phyloP scores from a whole-genome alignment of 2,888 invertebrate species.

The Pachliopta kotzebuea region DNA sequence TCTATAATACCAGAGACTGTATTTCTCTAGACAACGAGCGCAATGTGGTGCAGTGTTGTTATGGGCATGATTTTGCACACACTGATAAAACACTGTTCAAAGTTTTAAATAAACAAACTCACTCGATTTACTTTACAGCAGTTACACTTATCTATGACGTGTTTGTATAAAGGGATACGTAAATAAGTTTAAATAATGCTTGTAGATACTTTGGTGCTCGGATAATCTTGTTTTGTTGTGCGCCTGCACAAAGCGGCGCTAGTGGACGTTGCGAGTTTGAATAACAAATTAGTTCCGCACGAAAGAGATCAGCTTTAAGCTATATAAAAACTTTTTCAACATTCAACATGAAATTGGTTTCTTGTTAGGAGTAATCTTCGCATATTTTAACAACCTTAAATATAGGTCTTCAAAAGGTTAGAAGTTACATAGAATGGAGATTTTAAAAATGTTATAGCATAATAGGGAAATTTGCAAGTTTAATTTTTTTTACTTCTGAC shows the following conservation, averaged over 20 bases:
- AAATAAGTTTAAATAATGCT: neutral
- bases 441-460: no score
- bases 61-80: no score
- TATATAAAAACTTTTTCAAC: constrained; percentile 5
- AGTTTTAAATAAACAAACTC: neutral
- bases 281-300: constrained; percentile 20
- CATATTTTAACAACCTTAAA: neutral
- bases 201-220: neutral
- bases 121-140: no score
- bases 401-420: neutral
- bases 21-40: no score
- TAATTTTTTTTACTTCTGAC: no score
- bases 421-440: neutral
- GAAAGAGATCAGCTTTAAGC: constrained; percentile 1
- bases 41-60: no score
- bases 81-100: neutral
- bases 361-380: constrained; percentile 1
- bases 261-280: constrained; percentile 16
- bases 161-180: neutral
- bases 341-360: constrained; percentile 1
- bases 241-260: constrained; percentile 11
- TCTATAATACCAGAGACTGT: no score
- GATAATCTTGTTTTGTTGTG: constrained; percentile 12
- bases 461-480: no score
- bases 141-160: neutral